Evolutionary conservation across 1,140 invertebrate species (phyloP).

Genomic region (Rhyacophila brunnea): DNA sequence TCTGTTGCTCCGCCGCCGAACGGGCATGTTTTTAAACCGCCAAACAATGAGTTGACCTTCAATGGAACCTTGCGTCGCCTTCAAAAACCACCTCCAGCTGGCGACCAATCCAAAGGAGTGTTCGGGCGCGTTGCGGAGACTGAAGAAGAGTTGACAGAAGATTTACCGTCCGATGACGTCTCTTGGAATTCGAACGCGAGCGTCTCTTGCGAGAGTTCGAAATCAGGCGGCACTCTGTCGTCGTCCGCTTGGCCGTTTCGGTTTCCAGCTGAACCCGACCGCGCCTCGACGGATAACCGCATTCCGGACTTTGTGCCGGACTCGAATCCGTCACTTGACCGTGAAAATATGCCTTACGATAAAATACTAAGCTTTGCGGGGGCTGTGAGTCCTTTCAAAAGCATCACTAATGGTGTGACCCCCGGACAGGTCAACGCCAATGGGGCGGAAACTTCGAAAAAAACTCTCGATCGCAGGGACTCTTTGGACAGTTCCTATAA

Average conservation of each 20-base stretch:
- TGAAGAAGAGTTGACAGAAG: slow-evolving; percentile 16
- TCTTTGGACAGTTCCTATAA: slow-evolving; percentile 47
- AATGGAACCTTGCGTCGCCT: slow-evolving; percentile 53
- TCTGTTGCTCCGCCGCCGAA: slow-evolving; percentile 34
- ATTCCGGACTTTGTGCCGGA: too few relatives aligned
- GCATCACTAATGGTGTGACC: neutral
- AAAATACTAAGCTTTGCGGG: slow-evolving; percentile 14
- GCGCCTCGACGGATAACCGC: too few relatives aligned
- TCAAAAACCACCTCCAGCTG: slow-evolving; percentile 49
- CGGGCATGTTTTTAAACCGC: slow-evolving; percentile 46
- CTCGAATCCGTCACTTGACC: too few relatives aligned
- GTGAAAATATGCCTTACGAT: neutral
- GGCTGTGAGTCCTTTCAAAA: slow-evolving; percentile 2
- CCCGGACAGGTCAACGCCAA: neutral
- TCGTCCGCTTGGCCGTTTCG: slow-evolving; percentile 15
- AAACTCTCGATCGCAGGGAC: slow-evolving; percentile 3
- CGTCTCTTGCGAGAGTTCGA: slow-evolving; percentile 6
- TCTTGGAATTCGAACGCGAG: slow-evolving; percentile 13
- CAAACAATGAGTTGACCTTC: slow-evolving; percentile 49
- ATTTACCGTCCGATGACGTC: slow-evolving; percentile 10
- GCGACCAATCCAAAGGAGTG: slow-evolving; percentile 34
- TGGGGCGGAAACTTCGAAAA: neutral
- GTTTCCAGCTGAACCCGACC: neutral
- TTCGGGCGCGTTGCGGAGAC: slow-evolving; percentile 2
- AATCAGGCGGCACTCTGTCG: slow-evolving; percentile 14